Base-by-base conservation (phyloP, 2,113 vertebrate genomes). In the Mormyrus lacerda region DNA sequence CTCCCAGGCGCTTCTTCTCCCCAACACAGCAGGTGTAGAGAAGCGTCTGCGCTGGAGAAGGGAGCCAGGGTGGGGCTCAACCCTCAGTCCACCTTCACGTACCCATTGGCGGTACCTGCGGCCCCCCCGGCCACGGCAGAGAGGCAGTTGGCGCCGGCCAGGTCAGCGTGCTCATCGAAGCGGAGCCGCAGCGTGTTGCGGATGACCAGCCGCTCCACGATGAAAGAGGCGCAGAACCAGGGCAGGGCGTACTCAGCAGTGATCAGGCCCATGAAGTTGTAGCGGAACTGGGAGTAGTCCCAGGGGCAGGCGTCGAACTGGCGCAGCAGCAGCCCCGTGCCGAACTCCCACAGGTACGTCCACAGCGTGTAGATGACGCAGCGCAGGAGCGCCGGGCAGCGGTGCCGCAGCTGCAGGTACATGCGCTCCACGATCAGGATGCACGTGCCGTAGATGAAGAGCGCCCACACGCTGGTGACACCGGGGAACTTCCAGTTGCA, bases 401-500 rank as follows among this genome's bases (percentile, higher is more conserved):
- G 95, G 91, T 94, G 94, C 0, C 97, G 97, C 93, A 99, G 95
- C 92, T 92, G 93, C 58, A 99, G 94, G 93, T 98, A 99, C 98
- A 99, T 99, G 93, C 94, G 96, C 95, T 99, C 98, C 92, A 98
- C 97, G 19, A 97, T 98, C 88, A 99, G 96, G 94, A 99, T 99
- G 95, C 98, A 99, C 35, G 98, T 99, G 91, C 98, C 98, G 88
- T 99, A 99, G 95, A 99, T 98, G 95, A 99, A 98, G 87, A 99
- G 96, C 0, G 98, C 98, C 98, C 98, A 99, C 79, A 99, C 98
- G 83, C 98, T 99, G 90, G 98, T 99, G 89, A 99, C 98, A 2
- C 98, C 98, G 0, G 98, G 98, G 90, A 99, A 98, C 92, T 99
- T 99, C 98, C 98, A 99, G 96, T 99, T 98, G 92, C 96, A 97